Evolutionary conservation across 2,797 vertebrate genomes (phyloP).

Genomic region (Gallinago nigripennis): DNA sequence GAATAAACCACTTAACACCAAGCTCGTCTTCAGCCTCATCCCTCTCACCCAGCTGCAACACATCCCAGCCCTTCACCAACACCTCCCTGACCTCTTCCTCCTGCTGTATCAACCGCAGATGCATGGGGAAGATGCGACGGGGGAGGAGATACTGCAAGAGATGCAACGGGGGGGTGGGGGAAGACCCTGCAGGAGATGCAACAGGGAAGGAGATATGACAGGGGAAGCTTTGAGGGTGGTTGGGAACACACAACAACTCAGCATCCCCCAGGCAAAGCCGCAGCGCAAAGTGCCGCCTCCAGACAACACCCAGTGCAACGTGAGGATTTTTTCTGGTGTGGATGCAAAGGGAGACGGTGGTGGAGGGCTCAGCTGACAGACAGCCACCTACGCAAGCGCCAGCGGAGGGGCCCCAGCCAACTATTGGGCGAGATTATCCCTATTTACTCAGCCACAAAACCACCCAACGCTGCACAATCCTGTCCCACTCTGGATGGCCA

Average conservation of each 20-base stretch:
- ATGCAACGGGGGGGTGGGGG: too few relatives aligned
- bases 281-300: background rate
- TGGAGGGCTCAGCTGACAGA: background rate
- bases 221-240: rapidly evolving
- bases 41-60: background rate
- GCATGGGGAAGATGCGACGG: background rate
- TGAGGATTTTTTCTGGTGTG: background rate
- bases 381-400: background rate
- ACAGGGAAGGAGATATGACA: background rate
- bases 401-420: background rate
- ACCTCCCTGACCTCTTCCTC: rapidly evolving
- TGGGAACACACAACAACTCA: background rate
- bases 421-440: background rate
- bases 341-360: background rate
- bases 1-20: background rate
- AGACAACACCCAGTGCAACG: rapidly evolving
- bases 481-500: background rate
- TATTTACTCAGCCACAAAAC: background rate
- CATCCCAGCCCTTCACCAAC: background rate
- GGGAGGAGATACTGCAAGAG: background rate
- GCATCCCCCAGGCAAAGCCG: background rate
- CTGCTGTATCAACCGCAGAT: background rate
- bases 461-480: background rate
- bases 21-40: background rate
- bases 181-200: background rate